These are phyloP conservation scores for Thumatha senex DNA, from an alignment of 2,888 invertebrate genomes.

Conservation along the genomic window DNA sequence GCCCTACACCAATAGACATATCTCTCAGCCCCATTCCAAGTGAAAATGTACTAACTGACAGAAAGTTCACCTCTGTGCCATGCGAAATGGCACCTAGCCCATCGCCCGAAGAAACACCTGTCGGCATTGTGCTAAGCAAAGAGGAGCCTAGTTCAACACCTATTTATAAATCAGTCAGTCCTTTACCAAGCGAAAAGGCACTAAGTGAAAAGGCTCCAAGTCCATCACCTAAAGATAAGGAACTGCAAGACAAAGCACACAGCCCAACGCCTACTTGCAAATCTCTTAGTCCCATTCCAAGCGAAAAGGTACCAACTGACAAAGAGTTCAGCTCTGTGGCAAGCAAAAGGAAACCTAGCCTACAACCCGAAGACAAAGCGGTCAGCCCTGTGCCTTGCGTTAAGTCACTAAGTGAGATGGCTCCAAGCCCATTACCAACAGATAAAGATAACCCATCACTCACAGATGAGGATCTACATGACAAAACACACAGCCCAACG, in stretches of 20 bases:
- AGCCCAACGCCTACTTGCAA: slow-evolving; percentile 7
- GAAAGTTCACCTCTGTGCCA: background rate
- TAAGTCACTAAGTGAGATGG: background rate
- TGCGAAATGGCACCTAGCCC: slow-evolving; percentile 2
- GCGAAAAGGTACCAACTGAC: background rate
- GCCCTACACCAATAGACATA: background rate
- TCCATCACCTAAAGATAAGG: slow-evolving; percentile 1
- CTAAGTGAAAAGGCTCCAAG: too few relatives aligned
- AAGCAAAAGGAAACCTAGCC: background rate
- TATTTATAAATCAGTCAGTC: too few relatives aligned
- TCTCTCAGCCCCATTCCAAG: background rate
- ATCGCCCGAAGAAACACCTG: background rate
- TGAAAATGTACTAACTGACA: slow-evolving; percentile 7
- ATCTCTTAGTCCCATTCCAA: background rate
- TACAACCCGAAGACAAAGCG: background rate
- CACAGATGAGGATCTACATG: slow-evolving; percentile 7
- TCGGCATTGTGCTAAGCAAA: background rate
- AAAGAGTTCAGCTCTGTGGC: slow-evolving; percentile 9
- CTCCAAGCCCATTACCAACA: background rate
- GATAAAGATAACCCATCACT: slow-evolving; percentile 1
- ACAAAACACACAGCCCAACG: background rate
- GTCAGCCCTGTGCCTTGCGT: background rate
- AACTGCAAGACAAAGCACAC: slow-evolving; percentile 2
- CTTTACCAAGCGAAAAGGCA: background rate
- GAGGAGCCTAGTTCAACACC: slow-evolving; percentile 8